These are phyloP conservation scores for Petrolisthes cinctipes DNA, from an alignment of 2,888 invertebrate genomes.

Conservation along the genomic window DNA sequence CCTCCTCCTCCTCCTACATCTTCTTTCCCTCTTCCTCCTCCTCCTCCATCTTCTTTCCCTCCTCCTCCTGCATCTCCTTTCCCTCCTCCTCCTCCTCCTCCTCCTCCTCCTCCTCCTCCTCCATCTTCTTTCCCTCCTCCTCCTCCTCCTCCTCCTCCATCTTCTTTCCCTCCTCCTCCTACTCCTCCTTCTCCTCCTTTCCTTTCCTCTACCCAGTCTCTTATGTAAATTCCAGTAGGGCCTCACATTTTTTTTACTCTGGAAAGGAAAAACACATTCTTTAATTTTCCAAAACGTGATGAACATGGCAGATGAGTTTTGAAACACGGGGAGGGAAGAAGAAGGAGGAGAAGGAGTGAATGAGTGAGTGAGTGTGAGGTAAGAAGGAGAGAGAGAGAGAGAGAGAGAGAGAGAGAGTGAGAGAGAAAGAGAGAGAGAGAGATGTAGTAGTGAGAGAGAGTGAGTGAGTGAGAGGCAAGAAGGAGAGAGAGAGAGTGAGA, in stretches of 20 bases:
- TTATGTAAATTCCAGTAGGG: conserved; percentile 12
- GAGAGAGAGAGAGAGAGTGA: conserved; percentile 7
- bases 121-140: background rate
- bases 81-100: background rate
- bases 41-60: too few species aligned
- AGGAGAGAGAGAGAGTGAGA: background rate
- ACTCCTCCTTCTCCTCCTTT: too few species aligned
- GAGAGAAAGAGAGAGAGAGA: background rate
- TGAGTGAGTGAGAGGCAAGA: background rate
- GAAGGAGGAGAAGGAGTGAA: background rate
- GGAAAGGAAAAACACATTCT: conserved; percentile 49
- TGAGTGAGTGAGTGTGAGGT: background rate
- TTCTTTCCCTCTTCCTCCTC: too few species aligned
- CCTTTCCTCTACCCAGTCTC: background rate
- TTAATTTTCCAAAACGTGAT: conserved; percentile 52
- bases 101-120: background rate
- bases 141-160: background rate
- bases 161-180: background rate
- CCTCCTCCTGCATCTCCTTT: too few species aligned
- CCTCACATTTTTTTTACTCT: conserved; percentile 17
- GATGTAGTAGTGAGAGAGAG: conserved; percentile 1
- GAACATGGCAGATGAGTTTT: conserved; percentile 40
- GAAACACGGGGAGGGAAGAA: conserved; percentile 21
- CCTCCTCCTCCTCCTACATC: too few species aligned
- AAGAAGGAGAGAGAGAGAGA: background rate